Evolutionary conservation across 2,888 invertebrate genomes (phyloP).

Genomic region (Leptopilina drosophilae): DNA sequence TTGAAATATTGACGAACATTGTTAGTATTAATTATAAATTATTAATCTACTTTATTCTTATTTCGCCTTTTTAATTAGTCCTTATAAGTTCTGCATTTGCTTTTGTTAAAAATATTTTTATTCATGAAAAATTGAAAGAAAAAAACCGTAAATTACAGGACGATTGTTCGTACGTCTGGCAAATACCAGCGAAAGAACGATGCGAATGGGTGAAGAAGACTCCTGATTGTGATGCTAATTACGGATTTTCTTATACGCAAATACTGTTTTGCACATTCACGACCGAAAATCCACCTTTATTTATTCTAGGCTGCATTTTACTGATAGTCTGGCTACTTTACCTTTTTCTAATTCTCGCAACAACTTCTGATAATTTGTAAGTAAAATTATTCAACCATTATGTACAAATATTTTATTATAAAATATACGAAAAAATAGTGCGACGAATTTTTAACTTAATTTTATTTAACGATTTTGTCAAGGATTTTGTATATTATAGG

Average conservation of each 20-base stretch:
- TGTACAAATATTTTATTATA: background rate
- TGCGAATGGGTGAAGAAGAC: slow-evolving; percentile 74
- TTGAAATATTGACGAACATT: too few species aligned
- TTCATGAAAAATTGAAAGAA: too few species aligned
- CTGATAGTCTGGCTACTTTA: slow-evolving; percentile 78
- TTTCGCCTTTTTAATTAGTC: too few species aligned
- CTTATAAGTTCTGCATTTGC: too few species aligned
- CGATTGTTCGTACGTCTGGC: slow-evolving; percentile 74
- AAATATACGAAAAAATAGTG: too few species aligned
- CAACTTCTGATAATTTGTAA: slow-evolving; percentile 81
- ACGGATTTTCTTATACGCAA: slow-evolving; percentile 72
- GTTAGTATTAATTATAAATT: too few species aligned
- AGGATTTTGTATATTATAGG: too few species aligned
- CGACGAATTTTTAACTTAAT: too few species aligned
- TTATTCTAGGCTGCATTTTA: slow-evolving; percentile 64
- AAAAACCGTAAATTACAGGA: slow-evolving; percentile 60
- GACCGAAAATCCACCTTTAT: slow-evolving; percentile 58
- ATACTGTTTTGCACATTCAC: slow-evolving; percentile 74
- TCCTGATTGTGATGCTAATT: slow-evolving; percentile 67
- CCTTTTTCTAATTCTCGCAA: slow-evolving; percentile 79
- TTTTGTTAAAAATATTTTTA: too few species aligned
- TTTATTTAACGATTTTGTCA: too few species aligned
- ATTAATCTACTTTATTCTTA: too few species aligned
- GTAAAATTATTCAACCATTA: slow-evolving; percentile 24
- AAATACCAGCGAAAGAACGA: slow-evolving; percentile 65